Evolutionary conservation across 2,797 vertebrate species (phyloP).

Genomic region (Microchirus variegatus): DNA sequence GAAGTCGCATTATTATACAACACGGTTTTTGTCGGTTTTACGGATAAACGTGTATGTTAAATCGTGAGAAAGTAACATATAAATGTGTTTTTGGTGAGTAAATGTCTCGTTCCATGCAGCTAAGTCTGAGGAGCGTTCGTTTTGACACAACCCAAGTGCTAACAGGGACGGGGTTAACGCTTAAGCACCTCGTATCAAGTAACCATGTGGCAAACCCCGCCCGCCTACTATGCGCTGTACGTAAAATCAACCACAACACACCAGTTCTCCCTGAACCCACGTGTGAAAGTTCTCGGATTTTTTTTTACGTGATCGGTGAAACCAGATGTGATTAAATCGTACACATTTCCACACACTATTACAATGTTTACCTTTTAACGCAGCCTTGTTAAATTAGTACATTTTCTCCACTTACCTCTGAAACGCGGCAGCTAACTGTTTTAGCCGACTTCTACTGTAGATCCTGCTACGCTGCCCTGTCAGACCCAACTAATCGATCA

Average conservation of each 20-base stretch:
- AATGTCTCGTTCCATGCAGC: not conserved
- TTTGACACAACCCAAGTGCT: accelerated
- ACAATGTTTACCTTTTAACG: accelerated
- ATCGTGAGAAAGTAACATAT: not conserved
- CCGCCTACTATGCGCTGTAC: accelerated
- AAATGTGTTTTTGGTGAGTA: not conserved
- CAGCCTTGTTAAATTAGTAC: accelerated
- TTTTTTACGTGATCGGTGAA: not conserved
- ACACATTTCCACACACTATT: accelerated
- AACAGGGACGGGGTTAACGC: not conserved
- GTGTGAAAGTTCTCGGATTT: slow-evolving; percentile 42
- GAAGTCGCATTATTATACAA: not conserved
- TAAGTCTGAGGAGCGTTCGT: not conserved
- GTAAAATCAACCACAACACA: slow-evolving; percentile 1
- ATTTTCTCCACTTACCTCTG: slow-evolving; percentile 51
- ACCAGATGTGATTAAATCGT: accelerated
- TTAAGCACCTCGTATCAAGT: accelerated
- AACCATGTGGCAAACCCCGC: slow-evolving; percentile 9
- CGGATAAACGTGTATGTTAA: not conserved
- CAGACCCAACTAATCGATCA: slow-evolving; percentile 40
- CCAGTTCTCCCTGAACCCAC: slow-evolving; percentile 22
- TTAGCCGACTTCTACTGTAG: slow-evolving; percentile 10
- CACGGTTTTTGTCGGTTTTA: accelerated
- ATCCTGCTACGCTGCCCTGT: not conserved
- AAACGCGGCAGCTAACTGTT: not conserved